A percentile compares a stretch with the other conserved stretches of the same genome.
These are phyloP conservation scores for Seriola quinqueradiata DNA, from an alignment of 2,113 vertebrate species.

Conservation along the genomic window DNA sequence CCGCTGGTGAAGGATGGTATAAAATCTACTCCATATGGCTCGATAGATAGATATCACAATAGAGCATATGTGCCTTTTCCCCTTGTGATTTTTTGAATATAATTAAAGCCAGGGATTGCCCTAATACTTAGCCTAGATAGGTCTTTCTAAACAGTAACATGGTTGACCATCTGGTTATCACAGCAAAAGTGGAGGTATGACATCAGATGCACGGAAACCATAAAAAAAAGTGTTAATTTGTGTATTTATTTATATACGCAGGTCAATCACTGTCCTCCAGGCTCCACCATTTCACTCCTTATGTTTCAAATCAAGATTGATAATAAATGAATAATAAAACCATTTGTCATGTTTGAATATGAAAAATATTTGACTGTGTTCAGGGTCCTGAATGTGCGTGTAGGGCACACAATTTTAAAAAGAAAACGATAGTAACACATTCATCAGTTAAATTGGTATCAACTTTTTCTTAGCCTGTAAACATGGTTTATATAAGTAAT, in stretches of 20 bases:
- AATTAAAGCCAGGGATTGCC: slow-evolving; percentile 24
- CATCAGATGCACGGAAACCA: neutral
- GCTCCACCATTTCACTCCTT: neutral
- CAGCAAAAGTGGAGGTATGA: neutral
- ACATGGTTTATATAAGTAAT: neutral
- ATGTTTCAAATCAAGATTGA: neutral
- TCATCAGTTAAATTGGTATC: neutral
- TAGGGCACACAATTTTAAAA: neutral
- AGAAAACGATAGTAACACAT: neutral
- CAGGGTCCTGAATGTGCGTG: neutral
- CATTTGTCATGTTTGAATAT: neutral
- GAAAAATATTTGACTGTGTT: neutral
- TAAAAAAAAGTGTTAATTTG: neutral
- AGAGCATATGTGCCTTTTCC: slow-evolving; percentile 10
- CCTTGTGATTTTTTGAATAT: slow-evolving; percentile 15
- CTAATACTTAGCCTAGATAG: slow-evolving; percentile 15
- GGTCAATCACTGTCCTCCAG: neutral
- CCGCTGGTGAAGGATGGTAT: slow-evolving; percentile 55
- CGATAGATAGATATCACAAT: slow-evolving; percentile 51
- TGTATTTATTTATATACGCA: neutral
- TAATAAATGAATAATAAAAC: too few species aligned
- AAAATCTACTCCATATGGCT: slow-evolving; percentile 38
- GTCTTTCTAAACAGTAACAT: slow-evolving; percentile 1
- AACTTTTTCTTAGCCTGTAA: neutral
- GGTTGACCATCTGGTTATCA: neutral